These are phyloP conservation scores for Buceros bicornis DNA, from an alignment of 2,797 vertebrate genomes.

Conservation along the genomic window DNA sequence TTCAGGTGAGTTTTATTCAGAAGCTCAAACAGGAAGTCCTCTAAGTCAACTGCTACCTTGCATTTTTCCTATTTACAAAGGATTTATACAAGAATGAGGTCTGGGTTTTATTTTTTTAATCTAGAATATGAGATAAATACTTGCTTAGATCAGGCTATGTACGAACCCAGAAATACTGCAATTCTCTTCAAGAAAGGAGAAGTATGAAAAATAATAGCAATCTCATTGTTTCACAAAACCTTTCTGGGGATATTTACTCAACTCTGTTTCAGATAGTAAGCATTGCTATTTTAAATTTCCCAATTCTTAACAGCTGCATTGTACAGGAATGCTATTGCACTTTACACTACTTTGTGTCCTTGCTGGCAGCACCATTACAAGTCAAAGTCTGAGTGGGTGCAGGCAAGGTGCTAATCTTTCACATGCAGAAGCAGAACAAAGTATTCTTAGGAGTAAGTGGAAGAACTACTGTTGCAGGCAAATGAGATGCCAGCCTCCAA, in stretches of 20 bases:
- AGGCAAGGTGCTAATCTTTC: not conserved
- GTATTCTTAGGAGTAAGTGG: not conserved
- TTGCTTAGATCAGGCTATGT: not conserved
- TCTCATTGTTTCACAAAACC: not conserved
- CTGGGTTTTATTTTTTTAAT: not conserved
- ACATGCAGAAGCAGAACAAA: not conserved
- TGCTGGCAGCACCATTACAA: not conserved
- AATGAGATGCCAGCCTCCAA: not conserved
- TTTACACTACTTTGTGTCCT: not conserved
- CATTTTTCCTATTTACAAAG: not conserved
- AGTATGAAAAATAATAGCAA: slow-evolving; percentile 10
- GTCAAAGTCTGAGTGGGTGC: not conserved
- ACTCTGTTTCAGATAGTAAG: not conserved
- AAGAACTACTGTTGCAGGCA: not conserved
- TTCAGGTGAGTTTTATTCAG: not conserved
- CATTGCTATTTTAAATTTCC: not conserved
- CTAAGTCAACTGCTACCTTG: not conserved
- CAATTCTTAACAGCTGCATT: not conserved
- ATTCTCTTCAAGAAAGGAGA: not conserved
- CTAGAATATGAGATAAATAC: not conserved
- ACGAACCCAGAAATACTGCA: not conserved
- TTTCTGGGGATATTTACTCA: not conserved
- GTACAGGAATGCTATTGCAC: not conserved
- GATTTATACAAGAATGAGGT: not conserved
- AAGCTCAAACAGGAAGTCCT: not conserved